Conservation (phyloP, 2,888 invertebrate genomes). For the Xanthia icteritia region DNA sequence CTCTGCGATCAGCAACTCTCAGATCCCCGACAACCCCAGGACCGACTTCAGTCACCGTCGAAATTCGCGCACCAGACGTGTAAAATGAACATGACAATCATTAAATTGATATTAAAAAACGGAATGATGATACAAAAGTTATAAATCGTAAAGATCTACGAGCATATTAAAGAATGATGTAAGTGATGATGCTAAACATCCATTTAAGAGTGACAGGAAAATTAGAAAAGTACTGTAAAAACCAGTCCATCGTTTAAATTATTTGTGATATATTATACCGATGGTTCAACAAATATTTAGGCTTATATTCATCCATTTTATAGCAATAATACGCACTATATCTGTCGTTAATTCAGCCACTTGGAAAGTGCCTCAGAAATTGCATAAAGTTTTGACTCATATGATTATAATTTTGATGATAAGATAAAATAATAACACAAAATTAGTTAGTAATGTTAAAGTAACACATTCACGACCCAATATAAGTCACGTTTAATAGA, state of each 20-base stretch:
- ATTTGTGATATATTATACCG: slow-evolving; percentile 87
- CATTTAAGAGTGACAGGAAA: slow-evolving; percentile 44
- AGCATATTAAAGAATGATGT: slow-evolving; percentile 53
- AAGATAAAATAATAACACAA: slow-evolving; percentile 68
- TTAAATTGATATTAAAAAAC: slow-evolving; percentile 25
- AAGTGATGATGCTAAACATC: slow-evolving; percentile 55
- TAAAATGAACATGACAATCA: slow-evolving; percentile 73
- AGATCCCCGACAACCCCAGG: slow-evolving; percentile 85
- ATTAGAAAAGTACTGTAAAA: slow-evolving; percentile 68
- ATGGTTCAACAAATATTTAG: slow-evolving; percentile 80
- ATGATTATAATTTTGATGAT: slow-evolving; percentile 69
- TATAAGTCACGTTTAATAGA: slow-evolving; percentile 77
- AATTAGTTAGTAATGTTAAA: slow-evolving; percentile 71
- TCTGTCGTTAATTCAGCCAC: slow-evolving; percentile 80
- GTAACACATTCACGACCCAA: slow-evolving; percentile 73
- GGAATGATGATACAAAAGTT: slow-evolving; percentile 31
- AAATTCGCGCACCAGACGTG: slow-evolving; percentile 93
- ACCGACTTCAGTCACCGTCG: slow-evolving; percentile 92
- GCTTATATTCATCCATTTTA: slow-evolving; percentile 79
- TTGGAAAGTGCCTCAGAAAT: slow-evolving; percentile 86
- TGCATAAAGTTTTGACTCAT: slow-evolving; percentile 76
- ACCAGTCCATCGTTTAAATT: slow-evolving; percentile 87
- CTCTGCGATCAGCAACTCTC: slow-evolving; percentile 92
- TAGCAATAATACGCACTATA: slow-evolving; percentile 82
- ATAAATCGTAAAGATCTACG: slow-evolving; percentile 37